A percentile compares a stretch with the other conserved stretches of the same genome.
Conservation (phyloP, 2,113 vertebrate genomes). For the Diglossa brunneiventris region DNA sequence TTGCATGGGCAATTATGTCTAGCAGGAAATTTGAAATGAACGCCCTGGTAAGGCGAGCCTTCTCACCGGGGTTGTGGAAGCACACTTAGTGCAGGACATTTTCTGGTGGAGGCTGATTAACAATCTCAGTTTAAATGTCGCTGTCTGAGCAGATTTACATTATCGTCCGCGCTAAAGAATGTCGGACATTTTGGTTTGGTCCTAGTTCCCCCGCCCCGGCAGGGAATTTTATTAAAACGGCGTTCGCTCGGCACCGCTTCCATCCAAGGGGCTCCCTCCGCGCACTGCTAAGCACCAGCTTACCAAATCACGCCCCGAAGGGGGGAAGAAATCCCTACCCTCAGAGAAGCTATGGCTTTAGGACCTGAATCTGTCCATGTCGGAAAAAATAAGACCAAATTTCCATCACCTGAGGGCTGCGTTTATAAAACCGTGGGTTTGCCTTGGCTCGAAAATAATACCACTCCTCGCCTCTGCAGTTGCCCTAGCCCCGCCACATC, state of each 20-base stretch:
- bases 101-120: not conserved
- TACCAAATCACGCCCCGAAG: no score
- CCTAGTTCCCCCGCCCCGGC: no score
- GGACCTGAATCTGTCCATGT: not conserved
- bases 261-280: not conserved
- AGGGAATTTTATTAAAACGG: not conserved
- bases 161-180: not conserved
- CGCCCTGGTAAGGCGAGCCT: not conserved
- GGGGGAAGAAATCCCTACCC: not conserved
- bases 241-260: not conserved
- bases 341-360: not conserved
- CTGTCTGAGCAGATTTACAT: conserved; percentile 2
- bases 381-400: not conserved
- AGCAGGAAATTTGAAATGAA: not conserved
- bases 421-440: not conserved
- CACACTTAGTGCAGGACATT: not conserved
- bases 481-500: not conserved
- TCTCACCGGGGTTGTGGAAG: not conserved
- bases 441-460: not conserved
- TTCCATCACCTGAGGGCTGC: not conserved
- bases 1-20: not conserved
- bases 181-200: conserved; percentile 5
- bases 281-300: not conserved
- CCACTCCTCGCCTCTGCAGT: not conserved
- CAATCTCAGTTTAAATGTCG: not conserved